Base-by-base conservation (phyloP, 2,113 vertebrate species). In the Noctilio leporinus region DNA sequence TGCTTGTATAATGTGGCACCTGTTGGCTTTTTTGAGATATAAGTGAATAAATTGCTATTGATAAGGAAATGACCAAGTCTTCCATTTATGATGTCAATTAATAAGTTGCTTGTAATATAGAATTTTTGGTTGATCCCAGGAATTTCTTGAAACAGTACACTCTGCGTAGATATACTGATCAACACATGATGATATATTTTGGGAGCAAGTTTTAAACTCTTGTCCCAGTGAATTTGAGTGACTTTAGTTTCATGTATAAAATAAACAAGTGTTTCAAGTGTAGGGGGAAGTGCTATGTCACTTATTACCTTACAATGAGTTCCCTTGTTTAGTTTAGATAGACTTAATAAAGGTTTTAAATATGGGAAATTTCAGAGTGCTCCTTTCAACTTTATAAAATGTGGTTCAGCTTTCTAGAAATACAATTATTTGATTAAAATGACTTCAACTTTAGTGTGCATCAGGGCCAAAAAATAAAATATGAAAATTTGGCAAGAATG, bases 341-440 rank as follows among this genome's bases (percentile, higher is more conserved):
- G 15, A 19, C 64, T 86, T 95, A 92, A 91, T 49, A 95, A 94
- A 89, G 2, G 3, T 5, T 67, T 89, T 80, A 81, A 87, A 84
- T 87, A 38, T 70, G 64, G 35, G 19, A 45, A 85, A 73, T 90
- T 86, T 93, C 30, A 77, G 91, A 93, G 15, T 19, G 12, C 69
- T 94, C 35, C 10, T 93, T 95, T 91, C 69, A 65, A 53, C 16
- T 96, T 83, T 70, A 80, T 8, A 89, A 83, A 81, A 80, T 80
- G 14, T 84, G 1, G 1, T 45, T 83, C 30, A n/a, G 20, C 93
- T 96, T 94, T 82, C 26, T 24, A 87, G n/a, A 87, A 38, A 47
- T 24, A 67, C n/a, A 92, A 67, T 70, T 65, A 97, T 76, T 90
- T 92, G 9, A 85, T 76, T 96, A 94, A 93, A 82, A 90, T 90